Percentiles rank a stretch among this genome's conserved stretches.
phyloP scores from a whole-genome alignment of 2,888 invertebrate species.

The Sarcophaga variegata region DNA sequence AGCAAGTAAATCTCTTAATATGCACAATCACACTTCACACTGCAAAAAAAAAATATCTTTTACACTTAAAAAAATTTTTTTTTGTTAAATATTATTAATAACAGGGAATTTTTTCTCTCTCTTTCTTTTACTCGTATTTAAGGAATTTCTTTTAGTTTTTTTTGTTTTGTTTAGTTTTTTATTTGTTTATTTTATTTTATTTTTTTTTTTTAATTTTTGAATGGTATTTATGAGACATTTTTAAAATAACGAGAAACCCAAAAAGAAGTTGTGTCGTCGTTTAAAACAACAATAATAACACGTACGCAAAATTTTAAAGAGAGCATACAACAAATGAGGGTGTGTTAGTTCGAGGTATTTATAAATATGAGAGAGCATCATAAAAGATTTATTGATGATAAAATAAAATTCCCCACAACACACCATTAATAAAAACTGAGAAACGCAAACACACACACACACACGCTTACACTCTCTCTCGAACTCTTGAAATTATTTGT shows the following conservation, averaged over 20 bases:
- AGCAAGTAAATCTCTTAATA: no score
- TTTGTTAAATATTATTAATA: not conserved
- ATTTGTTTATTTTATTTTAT: conserved; percentile 5
- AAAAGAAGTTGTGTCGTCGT: no score
- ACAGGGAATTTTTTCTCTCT: not conserved
- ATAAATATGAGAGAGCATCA: conserved; percentile 17
- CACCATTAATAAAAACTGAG: conserved; percentile 16
- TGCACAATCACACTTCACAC: no score
- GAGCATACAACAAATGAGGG: not conserved
- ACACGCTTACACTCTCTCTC: not conserved
- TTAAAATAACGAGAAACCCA: no score
- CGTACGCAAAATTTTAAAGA: not conserved
- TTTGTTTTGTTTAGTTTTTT: not conserved
- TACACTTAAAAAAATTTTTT: conserved; percentile 53
- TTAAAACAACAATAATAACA: not conserved
- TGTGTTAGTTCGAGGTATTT: conserved; percentile 2
- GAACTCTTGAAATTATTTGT: conserved; percentile 22
- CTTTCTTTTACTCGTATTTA: not conserved
- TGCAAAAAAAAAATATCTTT: not conserved
- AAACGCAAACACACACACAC: conserved; percentile 33
- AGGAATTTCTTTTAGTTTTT: not conserved
- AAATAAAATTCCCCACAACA: conserved; percentile 50
- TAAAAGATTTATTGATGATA: conserved; percentile 31
- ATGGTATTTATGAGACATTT: not conserved
- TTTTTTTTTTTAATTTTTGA: conserved; percentile 5